A percentile compares a stretch with the other conserved stretches of the same genome.
phyloP scores from a whole-genome alignment of 2,113 vertebrate genomes.

The Holacanthus passer region DNA sequence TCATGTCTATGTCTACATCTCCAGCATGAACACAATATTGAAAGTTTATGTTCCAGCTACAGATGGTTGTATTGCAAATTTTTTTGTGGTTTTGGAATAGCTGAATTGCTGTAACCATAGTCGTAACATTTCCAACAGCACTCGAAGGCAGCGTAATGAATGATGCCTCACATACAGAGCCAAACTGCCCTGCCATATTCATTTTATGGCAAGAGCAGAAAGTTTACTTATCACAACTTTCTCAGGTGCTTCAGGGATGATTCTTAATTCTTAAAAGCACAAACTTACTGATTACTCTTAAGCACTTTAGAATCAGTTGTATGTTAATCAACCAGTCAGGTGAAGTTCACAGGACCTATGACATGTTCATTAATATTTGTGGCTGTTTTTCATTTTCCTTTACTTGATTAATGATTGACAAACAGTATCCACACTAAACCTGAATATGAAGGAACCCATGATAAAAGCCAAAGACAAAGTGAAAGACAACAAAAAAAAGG shows the following conservation, averaged over 20 bases:
- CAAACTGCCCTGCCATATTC: too few relatives aligned
- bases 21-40: neutral
- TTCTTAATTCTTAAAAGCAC: neutral
- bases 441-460: slow-evolving; percentile 10
- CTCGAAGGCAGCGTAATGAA: neutral
- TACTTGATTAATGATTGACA: neutral
- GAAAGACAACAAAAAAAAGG: slow-evolving; percentile 89
- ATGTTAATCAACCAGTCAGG: too few relatives aligned
- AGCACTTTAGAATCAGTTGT: too few relatives aligned
- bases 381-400: neutral
- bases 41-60: neutral
- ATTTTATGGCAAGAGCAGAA: neutral
- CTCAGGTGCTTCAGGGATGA: neutral
- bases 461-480: slow-evolving; percentile 66
- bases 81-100: too few relatives aligned
- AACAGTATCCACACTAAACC: neutral
- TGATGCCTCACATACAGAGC: too few relatives aligned
- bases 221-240: neutral
- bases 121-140: neutral
- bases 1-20: neutral
- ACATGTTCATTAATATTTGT: too few relatives aligned
- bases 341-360: neutral
- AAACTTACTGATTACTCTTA: neutral
- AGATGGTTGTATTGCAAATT: too few relatives aligned
- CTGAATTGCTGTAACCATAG: too few relatives aligned